Base-by-base conservation (phyloP, 2,797 vertebrate genomes). In the Scarus forsteni region DNA sequence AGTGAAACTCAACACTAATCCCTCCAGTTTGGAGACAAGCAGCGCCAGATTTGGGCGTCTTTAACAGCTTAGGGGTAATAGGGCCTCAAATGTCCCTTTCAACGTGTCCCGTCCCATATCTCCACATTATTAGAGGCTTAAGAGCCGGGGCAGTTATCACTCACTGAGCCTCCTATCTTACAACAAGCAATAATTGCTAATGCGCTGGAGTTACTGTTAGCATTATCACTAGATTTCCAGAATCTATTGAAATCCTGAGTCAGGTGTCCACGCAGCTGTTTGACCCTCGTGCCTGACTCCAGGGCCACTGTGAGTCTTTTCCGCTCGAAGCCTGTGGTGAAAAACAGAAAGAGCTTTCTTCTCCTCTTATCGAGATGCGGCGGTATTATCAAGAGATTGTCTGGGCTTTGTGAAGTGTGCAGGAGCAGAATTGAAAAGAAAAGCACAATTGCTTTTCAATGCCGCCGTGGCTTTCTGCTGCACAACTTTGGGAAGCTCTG, bases 1-100 rank as follows among this genome's bases (percentile, higher is more conserved):
- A 87, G 72, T 73, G 65, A 88, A 90, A 91, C 85, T 83, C 84
- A 62, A 74, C 83, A 72, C 78, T 92, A 93, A 92, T 92, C 88
- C 89, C 75, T 74, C 62, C 65, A 64, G 84, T 90, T 91, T 89
- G 85, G 88, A 80, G 79, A 90, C 86, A 80, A 89, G 88, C 83
- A 55, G 83, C 19, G 48, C 75, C 80, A 88, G 86, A 90, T 90
- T 86, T 81, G 77, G 72, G 75, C 81, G 64, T 90, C 85, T 89
- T 89, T 90, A 88, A 80, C 85, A 83, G 86, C 90, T 90, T 90
- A 88, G 71, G 80, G 73, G 80, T 93, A 85, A 91, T 85, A 86
- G 84, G 81, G 85, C 82, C 87, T 92, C 78, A 81, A 86, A 90
- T 75, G 80, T 79, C 79, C 83, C 72, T 85, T 88, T 92, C 81